A percentile compares a stretch with the other conserved stretches of the same genome.
phyloP scores from a whole-genome alignment of 1,140 invertebrate species.

The Bombus breviceps region DNA sequence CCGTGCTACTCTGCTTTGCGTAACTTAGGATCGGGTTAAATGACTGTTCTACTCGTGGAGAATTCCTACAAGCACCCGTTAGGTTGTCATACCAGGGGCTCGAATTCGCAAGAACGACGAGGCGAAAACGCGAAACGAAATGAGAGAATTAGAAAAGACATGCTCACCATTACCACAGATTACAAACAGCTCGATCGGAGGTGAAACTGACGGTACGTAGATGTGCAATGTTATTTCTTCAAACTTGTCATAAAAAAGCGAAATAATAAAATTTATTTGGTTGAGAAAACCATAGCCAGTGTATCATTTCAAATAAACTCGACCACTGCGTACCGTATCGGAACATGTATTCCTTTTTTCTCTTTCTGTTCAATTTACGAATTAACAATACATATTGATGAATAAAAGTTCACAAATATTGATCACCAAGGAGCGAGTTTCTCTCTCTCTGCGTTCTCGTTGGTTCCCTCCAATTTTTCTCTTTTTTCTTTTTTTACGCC shows the following conservation, averaged over 20 bases:
- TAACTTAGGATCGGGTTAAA: conserved; percentile 9
- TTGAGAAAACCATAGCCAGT: not conserved
- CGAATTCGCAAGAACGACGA: not conserved
- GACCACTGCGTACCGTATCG: not conserved
- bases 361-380: not conserved
- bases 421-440: not conserved
- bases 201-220: not conserved
- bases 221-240: no score
- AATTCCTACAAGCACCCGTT: conserved; percentile 1
- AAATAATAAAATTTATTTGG: not conserved
- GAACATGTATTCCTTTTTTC: not conserved
- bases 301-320: not conserved
- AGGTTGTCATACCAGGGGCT: not conserved
- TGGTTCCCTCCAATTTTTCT: not conserved
- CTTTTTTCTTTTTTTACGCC: no score
- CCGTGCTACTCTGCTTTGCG: not conserved
- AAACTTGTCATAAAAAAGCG: not conserved
- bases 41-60: not conserved
- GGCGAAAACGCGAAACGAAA: not conserved
- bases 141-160: not conserved
- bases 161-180: no score
- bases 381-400: not conserved
- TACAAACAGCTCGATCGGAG: not conserved
- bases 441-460: no score
- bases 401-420: conserved; percentile 12